Evolutionary conservation across 2,888 invertebrate species (phyloP).

Genomic region (Tinea trinotella): DNA sequence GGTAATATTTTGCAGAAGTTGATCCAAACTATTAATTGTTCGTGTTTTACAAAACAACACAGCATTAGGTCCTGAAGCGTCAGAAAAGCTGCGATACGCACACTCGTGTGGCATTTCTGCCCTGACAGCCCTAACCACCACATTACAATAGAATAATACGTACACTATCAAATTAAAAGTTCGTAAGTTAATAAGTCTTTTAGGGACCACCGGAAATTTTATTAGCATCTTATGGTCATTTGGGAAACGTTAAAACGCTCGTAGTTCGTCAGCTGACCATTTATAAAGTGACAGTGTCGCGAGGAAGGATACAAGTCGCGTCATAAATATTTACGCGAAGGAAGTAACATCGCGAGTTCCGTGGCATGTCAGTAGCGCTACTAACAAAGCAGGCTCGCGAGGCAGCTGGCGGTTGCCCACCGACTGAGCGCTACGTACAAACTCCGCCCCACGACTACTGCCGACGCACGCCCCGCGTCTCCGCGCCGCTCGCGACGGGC

Average conservation of each 20-base stretch:
- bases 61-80: conserved; percentile 63
- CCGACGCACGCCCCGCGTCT: conserved; percentile 44
- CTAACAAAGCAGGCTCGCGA: conserved; percentile 36
- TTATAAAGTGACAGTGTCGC: neutral
- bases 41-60: conserved; percentile 79
- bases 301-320: conserved; percentile 34
- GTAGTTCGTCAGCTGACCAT: neutral
- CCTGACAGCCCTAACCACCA: conserved; percentile 48
- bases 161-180: conserved; percentile 67
- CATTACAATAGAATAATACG: conserved; percentile 66
- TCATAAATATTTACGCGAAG: conserved; percentile 64
- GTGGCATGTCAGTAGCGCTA: conserved; percentile 41
- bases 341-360: conserved; percentile 59
- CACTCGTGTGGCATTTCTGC: conserved; percentile 77
- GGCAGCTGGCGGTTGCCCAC: conserved; percentile 62
- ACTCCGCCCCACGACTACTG: conserved; percentile 57
- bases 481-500: conserved; percentile 43
- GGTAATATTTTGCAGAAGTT: conserved; percentile 78
- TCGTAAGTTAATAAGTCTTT: conserved; percentile 53
- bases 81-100: conserved; percentile 76
- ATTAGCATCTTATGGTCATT: conserved; percentile 64
- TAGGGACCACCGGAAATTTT: conserved; percentile 47
- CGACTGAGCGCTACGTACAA: conserved; percentile 54
- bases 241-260: conserved; percentile 4
- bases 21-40: conserved; percentile 79